Conservation (phyloP, 2,113 vertebrate genomes). For the Myotis brandtii region DNA sequence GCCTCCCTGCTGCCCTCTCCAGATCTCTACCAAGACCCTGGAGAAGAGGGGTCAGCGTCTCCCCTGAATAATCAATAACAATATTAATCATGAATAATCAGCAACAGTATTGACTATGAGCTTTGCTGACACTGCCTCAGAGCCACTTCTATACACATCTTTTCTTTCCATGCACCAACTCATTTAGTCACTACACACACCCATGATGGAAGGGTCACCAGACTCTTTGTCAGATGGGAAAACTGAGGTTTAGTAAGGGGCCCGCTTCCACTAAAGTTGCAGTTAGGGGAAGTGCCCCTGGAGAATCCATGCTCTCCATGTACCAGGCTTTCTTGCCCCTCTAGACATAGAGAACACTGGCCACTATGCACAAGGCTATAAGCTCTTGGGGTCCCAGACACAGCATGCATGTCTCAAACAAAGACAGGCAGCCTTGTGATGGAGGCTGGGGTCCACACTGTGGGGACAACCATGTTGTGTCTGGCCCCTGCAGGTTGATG, state of each 20-base stretch:
- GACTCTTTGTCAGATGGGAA: slow-evolving; percentile 59
- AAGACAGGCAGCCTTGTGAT: slow-evolving; percentile 57
- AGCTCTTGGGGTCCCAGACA: slow-evolving; percentile 44
- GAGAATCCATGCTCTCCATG: slow-evolving; percentile 57
- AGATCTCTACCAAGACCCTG: slow-evolving; percentile 41
- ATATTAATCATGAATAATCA: slow-evolving; percentile 53
- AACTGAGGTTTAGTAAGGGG: slow-evolving; percentile 47
- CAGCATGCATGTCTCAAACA: slow-evolving; percentile 47
- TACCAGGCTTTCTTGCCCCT: slow-evolving; percentile 45
- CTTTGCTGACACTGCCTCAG: slow-evolving; percentile 54
- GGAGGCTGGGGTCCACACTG: slow-evolving; percentile 3
- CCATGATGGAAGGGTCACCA: slow-evolving; percentile 42
- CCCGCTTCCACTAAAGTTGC: slow-evolving; percentile 57
- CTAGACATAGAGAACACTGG: slow-evolving; percentile 32
- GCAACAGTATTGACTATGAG: slow-evolving; percentile 48
- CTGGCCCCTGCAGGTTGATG: slow-evolving; percentile 38
- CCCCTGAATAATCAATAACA: slow-evolving; percentile 46
- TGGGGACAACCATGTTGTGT: slow-evolving; percentile 37
- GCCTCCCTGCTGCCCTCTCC: slow-evolving; percentile 46
- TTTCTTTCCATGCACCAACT: slow-evolving; percentile 54
- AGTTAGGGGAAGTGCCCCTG: slow-evolving; percentile 46
- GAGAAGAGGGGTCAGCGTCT: slow-evolving; percentile 27
- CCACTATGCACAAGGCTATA: slow-evolving; percentile 27
- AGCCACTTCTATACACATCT: slow-evolving; percentile 6
- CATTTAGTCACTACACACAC: slow-evolving; percentile 53